Conservation (phyloP, 30 jellyfish, hydroid and myxozoan genomes). For the Turritopsis dohrnii region DNA sequence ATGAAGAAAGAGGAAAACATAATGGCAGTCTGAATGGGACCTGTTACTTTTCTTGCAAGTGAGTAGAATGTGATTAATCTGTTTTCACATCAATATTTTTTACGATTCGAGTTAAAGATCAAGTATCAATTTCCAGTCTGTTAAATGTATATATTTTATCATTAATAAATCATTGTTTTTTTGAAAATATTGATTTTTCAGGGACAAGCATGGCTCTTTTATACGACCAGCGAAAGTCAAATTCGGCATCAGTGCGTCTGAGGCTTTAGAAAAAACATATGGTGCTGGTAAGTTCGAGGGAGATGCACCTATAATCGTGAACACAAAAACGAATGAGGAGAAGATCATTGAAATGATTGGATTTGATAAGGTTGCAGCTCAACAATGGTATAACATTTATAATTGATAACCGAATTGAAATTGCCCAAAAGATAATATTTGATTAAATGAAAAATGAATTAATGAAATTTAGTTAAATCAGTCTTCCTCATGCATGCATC, state of each 20-base stretch:
- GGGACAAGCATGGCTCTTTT: constrained; percentile 91
- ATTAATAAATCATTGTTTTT: not conserved
- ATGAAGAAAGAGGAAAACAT: constrained; percentile 85
- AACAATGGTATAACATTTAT: not conserved
- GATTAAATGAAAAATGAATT: too few species aligned
- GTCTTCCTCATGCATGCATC: too few species aligned
- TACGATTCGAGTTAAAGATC: too few species aligned
- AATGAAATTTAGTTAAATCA: not conserved
- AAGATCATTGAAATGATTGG: constrained; percentile 75
- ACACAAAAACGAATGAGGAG: constrained; percentile 47
- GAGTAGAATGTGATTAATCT: not conserved
- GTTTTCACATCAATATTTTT: not conserved
- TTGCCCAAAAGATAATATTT: too few species aligned
- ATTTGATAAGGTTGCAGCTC: constrained; percentile 50
- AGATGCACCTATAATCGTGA: constrained; percentile 33
- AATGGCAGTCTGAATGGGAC: constrained; percentile 61
- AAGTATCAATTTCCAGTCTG: too few species aligned
- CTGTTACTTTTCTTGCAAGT: constrained; percentile 75
- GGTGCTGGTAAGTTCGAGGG: constrained; percentile 44
- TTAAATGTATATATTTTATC: not conserved
- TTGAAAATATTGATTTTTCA: too few species aligned
- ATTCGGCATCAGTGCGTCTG: constrained; percentile 48
- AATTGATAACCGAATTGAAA: too few species aligned
- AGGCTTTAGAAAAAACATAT: constrained; percentile 60
- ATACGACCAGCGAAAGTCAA: constrained; percentile 63